phyloP scores from a whole-genome alignment of 2,797 vertebrate species.

The Sebastes aleutianus region DNA sequence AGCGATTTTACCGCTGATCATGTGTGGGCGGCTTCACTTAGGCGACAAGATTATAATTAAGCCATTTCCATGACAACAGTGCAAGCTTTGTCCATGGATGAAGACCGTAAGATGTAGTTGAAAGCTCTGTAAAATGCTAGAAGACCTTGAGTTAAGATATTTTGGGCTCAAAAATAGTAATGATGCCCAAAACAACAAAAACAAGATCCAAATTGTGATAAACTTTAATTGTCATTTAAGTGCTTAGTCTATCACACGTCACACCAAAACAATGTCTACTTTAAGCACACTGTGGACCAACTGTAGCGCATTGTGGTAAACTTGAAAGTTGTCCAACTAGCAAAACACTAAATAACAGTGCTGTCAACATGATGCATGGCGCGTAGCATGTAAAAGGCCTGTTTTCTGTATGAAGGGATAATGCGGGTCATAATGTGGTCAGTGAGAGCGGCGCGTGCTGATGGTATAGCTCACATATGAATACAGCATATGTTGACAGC shows the following conservation, averaged over 20 bases:
- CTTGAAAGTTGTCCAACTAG: constrained; percentile 16
- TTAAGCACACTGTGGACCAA: neutral
- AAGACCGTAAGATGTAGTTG: neutral
- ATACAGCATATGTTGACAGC: constrained; percentile 34
- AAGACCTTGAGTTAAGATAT: neutral
- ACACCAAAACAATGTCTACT: neutral
- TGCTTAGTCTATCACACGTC: neutral
- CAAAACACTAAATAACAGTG: constrained; percentile 18
- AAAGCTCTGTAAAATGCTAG: neutral
- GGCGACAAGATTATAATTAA: neutral
- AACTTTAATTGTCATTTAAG: neutral
- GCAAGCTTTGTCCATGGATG: neutral
- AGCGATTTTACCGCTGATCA: no score
- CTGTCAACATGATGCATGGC: constrained; percentile 35
- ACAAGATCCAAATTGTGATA: neutral
- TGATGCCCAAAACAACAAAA: neutral
- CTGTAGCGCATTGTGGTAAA: neutral
- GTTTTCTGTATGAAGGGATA: constrained; percentile 15
- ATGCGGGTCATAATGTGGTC: constrained; percentile 24
- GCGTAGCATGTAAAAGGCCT: constrained; percentile 12
- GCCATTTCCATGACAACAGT: neutral
- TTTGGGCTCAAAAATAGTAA: neutral
- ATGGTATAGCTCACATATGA: constrained; percentile 18
- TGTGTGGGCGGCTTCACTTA: no score
- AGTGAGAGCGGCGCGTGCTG: neutral